Conservation (phyloP, 2,797 vertebrate genomes). For the Amblyopsis hoosieri region DNA sequence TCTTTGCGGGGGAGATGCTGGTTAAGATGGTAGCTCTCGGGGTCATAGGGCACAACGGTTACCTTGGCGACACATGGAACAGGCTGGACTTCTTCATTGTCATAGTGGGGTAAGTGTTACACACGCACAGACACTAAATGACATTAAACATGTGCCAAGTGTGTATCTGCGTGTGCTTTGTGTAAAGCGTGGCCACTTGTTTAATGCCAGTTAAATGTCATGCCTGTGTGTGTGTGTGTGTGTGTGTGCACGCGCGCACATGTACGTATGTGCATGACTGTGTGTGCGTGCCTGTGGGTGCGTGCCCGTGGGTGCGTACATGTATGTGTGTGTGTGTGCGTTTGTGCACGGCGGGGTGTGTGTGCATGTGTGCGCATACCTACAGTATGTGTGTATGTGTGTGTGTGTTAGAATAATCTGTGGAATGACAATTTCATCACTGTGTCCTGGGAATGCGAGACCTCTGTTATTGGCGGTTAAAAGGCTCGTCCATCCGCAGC, state of each 20-base stretch:
- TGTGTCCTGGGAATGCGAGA: constrained; percentile 52
- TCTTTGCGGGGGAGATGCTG: constrained; percentile 96
- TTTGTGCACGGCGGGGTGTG: not conserved
- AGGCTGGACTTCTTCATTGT: constrained; percentile 98
- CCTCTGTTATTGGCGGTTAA: constrained; percentile 61
- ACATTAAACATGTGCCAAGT: constrained; percentile 77
- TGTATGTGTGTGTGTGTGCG: constrained; percentile 1
- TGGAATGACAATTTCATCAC: constrained; percentile 67
- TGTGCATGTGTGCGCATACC: not conserved
- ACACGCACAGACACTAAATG: constrained; percentile 43
- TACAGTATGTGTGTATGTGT: constrained; percentile 16
- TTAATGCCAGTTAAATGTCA: constrained; percentile 85
- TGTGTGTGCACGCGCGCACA: not conserved
- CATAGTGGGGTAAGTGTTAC: constrained; percentile 87
- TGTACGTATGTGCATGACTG: not conserved
- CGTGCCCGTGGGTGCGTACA: constrained; percentile 11
- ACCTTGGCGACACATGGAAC: constrained; percentile 97
- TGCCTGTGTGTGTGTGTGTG: constrained; percentile 56
- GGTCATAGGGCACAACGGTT: constrained; percentile 91
- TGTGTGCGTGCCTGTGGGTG: constrained; percentile 14
- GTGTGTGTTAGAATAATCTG: constrained; percentile 7
- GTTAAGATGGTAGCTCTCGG: constrained; percentile 96
- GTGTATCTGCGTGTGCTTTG: constrained; percentile 58
- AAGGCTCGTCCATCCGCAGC: constrained; percentile 44
- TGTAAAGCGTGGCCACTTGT: constrained; percentile 73